Conservation (phyloP, 2,113 vertebrate species). For the Paedocypris sp. region DNA sequence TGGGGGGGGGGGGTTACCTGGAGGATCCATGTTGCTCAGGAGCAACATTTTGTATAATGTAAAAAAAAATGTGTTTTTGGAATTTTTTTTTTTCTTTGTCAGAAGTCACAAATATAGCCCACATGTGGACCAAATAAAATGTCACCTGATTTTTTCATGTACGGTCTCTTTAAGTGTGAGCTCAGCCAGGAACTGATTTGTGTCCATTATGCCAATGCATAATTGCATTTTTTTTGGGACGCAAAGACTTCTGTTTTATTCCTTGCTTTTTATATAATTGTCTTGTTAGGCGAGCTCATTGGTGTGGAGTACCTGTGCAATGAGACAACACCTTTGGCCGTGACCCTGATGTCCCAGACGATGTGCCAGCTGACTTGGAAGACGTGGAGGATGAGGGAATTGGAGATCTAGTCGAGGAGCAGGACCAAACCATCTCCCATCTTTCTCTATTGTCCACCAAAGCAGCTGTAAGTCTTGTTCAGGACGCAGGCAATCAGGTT, state of each 20-base stretch:
- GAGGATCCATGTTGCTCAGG: too few species aligned
- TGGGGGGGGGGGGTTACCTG: too few species aligned
- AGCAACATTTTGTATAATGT: too few species aligned
- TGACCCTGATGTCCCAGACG: not conserved
- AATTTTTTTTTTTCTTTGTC: too few species aligned
- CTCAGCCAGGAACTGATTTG: not conserved
- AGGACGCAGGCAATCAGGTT: not conserved
- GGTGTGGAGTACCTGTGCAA: conserved; percentile 1
- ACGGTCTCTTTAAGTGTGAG: too few species aligned
- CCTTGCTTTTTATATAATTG: not conserved
- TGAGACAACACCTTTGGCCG: not conserved
- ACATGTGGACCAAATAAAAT: too few species aligned
- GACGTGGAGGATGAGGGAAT: not conserved
- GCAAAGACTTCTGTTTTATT: not conserved
- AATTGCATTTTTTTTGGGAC: not conserved
- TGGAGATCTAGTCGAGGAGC: not conserved
- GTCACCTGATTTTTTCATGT: too few species aligned
- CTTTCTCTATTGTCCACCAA: too few species aligned
- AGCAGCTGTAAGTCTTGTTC: too few species aligned
- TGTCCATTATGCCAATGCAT: not conserved
- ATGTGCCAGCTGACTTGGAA: not conserved
- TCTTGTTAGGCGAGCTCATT: not conserved
- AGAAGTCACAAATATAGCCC: too few species aligned
- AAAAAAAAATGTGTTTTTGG: too few species aligned
- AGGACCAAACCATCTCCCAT: not conserved